Conservation (phyloP, 2,797 vertebrate genomes). For the Petrocephalus sullivani region DNA sequence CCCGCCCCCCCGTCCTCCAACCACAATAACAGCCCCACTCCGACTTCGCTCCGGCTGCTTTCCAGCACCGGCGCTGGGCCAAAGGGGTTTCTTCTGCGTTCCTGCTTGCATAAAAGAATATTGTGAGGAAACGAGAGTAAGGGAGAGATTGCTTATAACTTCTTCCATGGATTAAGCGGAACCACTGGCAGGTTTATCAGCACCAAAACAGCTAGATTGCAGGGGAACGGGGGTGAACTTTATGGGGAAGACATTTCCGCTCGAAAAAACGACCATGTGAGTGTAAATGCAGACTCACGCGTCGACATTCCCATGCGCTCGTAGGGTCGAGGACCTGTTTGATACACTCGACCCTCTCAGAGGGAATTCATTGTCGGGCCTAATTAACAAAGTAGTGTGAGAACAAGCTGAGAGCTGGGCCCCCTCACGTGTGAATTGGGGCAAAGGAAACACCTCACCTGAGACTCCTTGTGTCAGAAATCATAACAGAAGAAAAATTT, state of each 20-base stretch:
- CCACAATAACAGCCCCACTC: background rate
- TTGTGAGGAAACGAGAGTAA: background rate
- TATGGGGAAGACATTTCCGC: background rate
- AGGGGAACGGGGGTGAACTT: background rate
- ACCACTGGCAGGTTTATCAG: background rate
- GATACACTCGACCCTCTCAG: background rate
- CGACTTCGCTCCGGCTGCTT: background rate
- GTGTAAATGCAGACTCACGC: background rate
- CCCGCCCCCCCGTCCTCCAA: background rate
- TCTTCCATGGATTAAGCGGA: background rate
- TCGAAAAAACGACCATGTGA: background rate
- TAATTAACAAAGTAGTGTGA: background rate
- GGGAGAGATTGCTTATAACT: background rate
- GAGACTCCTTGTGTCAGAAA: background rate
- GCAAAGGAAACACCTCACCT: background rate
- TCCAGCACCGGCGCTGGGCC: background rate
- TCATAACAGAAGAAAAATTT: background rate
- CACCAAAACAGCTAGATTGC: background rate
- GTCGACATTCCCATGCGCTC: background rate
- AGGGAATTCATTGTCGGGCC: background rate
- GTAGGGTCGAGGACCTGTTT: background rate
- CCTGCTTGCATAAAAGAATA: background rate
- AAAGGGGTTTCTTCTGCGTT: background rate
- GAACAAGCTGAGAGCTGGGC: background rate
- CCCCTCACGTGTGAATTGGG: background rate